Base-by-base conservation (phyloP, 2,888 invertebrate genomes). In the Loripinus fragilis region DNA sequence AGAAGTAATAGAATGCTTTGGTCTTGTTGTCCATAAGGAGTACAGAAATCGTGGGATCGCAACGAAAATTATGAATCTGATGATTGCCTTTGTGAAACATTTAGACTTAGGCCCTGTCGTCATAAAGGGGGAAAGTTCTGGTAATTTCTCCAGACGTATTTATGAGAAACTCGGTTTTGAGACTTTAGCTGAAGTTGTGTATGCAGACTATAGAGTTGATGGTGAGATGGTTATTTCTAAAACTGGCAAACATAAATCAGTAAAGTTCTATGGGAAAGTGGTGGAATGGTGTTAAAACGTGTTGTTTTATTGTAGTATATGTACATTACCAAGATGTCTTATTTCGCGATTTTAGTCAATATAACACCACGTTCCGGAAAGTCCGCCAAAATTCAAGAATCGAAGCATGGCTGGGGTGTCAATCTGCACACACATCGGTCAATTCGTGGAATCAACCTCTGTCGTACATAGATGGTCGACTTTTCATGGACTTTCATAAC, bases 141-240 rank as follows among this genome's bases (percentile, higher is more conserved):
- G 7, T 10, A 33, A 60, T 17, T 30, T 17, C 33, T 33, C 60
- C 2, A 5, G 33, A 20, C 30, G 30, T 5, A 60, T 60, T 17
- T 30, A 28, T 33, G 60, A 60, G 28, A 60, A 33, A 60, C 60
- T 60, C 33, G 33, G 60, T 33, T 60, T 60, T 20, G 33, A 60
- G 1, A 20, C 5, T 7, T 60, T 60, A 30, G 60, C 60, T 2
- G 33, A 60, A 33, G 10, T 60, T 2, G 20, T 12, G 17, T 60
- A 33, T 23, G 30, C 3, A 2, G 60, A 60, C 30, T 60, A 60
- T 60, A 60, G 2, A 60, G 60, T 33, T 17, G 17, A 60, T 33
- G 60, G 60, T 33, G 28, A 60, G 15, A 20, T 60, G 3, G 33
- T 60, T 3, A 5, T 60, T 17, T 7, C 60, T 17, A 60, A 33